Conservation (phyloP, 2,888 invertebrate genomes). For the Ethmia dodecea region DNA sequence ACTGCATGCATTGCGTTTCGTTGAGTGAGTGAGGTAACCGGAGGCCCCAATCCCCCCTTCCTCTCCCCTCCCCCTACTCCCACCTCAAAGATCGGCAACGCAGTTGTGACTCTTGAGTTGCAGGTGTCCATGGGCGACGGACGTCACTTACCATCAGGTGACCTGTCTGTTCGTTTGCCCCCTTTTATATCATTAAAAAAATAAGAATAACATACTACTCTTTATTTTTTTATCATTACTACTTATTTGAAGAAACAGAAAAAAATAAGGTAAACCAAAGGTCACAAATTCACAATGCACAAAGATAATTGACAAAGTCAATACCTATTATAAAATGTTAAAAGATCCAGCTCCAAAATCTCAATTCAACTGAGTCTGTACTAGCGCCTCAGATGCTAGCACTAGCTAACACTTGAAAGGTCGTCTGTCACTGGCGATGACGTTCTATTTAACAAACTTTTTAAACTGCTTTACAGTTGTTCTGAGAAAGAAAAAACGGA, state of each 20-base stretch:
- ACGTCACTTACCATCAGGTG: too few relatives aligned
- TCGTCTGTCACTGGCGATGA: constrained; percentile 26
- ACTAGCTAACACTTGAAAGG: constrained; percentile 31
- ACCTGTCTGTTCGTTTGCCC: too few relatives aligned
- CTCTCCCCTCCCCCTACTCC: too few relatives aligned
- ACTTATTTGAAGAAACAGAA: neutral
- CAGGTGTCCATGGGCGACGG: too few relatives aligned
- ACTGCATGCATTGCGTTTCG: too few relatives aligned
- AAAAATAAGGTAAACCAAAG: too few relatives aligned
- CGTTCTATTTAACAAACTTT: constrained; percentile 27
- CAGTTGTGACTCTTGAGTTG: too few relatives aligned
- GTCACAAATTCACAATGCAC: neutral
- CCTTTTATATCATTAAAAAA: too few relatives aligned
- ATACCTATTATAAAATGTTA: neutral
- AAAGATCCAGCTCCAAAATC: neutral
- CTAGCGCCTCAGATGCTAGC: constrained; percentile 23
- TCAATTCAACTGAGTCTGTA: constrained; percentile 1
- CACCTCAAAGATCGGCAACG: too few relatives aligned
- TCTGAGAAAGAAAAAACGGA: neutral
- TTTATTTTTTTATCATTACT: neutral
- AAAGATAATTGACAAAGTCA: neutral
- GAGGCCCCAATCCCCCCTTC: too few relatives aligned
- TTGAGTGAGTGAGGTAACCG: too few relatives aligned
- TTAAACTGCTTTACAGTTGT: constrained; percentile 15
- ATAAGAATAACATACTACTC: too few relatives aligned